Percentiles rank a stretch among this genome's conserved stretches.
These are phyloP conservation scores for Myotis planiceps DNA, from an alignment of 2,797 vertebrate genomes.

Conservation along the genomic window DNA sequence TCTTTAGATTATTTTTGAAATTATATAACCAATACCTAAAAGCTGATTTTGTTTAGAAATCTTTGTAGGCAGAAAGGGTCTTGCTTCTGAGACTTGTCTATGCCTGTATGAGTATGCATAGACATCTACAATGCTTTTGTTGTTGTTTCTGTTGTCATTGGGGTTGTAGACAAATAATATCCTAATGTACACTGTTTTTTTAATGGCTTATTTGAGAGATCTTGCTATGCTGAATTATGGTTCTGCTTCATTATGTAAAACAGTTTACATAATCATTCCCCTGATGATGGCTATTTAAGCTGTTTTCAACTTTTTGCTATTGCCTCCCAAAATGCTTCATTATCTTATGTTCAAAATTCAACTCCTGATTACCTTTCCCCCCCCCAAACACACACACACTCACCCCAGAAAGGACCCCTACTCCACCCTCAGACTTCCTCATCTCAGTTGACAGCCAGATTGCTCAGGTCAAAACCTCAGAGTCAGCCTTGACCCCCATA, in stretches of 20 bases:
- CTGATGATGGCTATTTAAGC: neutral
- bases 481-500: neutral
- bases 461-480: neutral
- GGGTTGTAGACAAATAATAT: neutral
- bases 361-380: neutral
- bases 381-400: neutral
- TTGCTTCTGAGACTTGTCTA: neutral
- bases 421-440: neutral
- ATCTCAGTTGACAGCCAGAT: neutral
- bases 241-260: neutral
- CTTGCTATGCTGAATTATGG: neutral
- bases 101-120: neutral
- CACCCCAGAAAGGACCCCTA: neutral
- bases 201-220: neutral
- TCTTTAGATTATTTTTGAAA: neutral
- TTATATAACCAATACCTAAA: neutral
- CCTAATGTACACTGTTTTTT: neutral
- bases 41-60: neutral
- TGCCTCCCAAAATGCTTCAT: neutral
- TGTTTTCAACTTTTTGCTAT: neutral
- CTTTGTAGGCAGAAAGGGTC: neutral
- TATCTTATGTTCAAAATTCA: neutral
- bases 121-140: neutral
- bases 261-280: neutral
- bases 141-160: neutral